phyloP scores from a whole-genome alignment of 2,113 vertebrate genomes.

The Pavo muticus region DNA sequence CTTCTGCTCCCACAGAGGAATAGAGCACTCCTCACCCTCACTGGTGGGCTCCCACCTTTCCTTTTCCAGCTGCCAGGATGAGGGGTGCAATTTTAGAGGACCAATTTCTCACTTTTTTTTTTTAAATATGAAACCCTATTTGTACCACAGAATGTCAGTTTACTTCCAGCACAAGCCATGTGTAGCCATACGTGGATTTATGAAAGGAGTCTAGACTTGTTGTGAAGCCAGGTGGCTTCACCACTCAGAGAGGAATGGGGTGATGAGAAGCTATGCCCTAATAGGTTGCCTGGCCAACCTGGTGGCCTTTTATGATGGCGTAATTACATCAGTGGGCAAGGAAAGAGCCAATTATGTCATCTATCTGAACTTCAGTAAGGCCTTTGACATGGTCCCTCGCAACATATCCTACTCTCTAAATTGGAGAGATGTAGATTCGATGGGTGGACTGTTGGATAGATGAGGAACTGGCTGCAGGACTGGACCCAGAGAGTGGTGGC shows the following conservation, averaged over 20 bases:
- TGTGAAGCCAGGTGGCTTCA: background rate
- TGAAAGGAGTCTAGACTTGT: accelerated
- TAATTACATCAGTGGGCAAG: no score
- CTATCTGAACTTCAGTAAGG: no score
- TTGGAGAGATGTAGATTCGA: no score
- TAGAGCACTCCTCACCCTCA: background rate
- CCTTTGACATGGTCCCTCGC: no score
- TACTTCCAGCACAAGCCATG: accelerated
- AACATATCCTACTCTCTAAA: no score
- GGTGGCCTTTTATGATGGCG: no score
- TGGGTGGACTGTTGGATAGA: no score
- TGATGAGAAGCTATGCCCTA: background rate
- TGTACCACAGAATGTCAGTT: background rate
- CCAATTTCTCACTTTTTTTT: background rate
- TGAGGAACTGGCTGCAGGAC: no score
- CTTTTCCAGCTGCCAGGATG: background rate
- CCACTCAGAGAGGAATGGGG: background rate
- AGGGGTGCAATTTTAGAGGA: background rate
- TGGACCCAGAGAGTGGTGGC: no score
- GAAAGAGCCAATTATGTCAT: no score
- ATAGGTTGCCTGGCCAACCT: no score
- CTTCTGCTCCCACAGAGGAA: no score
- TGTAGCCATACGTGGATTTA: background rate
- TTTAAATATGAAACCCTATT: background rate
- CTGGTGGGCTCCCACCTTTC: background rate